phyloP scores from a whole-genome alignment of 2,113 vertebrate genomes.

The Bubo bubo region DNA sequence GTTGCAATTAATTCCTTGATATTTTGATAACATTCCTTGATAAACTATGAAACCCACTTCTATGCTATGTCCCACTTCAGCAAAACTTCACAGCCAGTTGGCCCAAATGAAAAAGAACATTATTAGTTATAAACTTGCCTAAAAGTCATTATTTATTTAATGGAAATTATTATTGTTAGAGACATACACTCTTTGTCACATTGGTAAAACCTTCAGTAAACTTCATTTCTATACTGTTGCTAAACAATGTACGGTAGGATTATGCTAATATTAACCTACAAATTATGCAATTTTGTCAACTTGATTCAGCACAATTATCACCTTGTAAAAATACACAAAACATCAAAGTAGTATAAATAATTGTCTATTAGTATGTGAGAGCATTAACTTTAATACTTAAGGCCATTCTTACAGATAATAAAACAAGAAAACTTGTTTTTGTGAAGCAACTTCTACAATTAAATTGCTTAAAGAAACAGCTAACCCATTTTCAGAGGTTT shows the following conservation, averaged over 20 bases:
- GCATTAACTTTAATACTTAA: conserved; percentile 53
- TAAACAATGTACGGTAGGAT: conserved; percentile 40
- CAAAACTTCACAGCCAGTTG: background rate
- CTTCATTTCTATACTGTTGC: conserved; percentile 7
- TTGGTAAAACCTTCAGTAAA: background rate
- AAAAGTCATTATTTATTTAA: background rate
- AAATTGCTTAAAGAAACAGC: conserved; percentile 42
- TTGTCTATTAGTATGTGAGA: conserved; percentile 41
- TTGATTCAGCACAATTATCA: conserved; percentile 73
- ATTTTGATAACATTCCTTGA: background rate
- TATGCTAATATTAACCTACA: conserved; percentile 77
- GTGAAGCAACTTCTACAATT: background rate
- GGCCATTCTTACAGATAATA: conserved; percentile 34
- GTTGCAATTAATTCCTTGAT: background rate
- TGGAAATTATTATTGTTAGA: background rate
- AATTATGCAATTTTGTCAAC: conserved; percentile 67
- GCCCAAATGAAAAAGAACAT: background rate
- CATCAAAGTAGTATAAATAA: conserved; percentile 68
- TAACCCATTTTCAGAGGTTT: conserved; percentile 42
- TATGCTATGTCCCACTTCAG: background rate
- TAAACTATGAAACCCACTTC: background rate
- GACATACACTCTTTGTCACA: background rate
- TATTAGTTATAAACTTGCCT: background rate
- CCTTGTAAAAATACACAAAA: conserved; percentile 64
- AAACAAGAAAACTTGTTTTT: conserved; percentile 28